These are phyloP conservation scores for Bursaphelenchus mucronatus DNA, from an alignment of 1,140 invertebrate genomes.

Conservation along the genomic window DNA sequence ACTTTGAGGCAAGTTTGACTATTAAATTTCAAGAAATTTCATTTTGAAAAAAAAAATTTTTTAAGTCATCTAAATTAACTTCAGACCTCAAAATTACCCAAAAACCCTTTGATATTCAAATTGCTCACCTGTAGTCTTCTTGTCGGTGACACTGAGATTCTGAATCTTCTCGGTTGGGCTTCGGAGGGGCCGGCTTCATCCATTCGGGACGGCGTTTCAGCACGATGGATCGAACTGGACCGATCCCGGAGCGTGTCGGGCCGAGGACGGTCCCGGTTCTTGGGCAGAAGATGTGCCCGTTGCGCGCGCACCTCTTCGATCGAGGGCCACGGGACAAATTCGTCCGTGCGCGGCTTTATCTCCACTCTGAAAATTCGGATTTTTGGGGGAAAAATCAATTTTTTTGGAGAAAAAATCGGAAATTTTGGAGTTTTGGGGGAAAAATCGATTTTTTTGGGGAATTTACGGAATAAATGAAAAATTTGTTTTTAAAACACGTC, in stretches of 20 bases:
- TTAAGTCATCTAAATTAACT: not conserved
- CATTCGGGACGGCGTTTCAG: not conserved
- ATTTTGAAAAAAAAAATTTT: not conserved
- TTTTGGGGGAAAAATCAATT: slow-evolving; percentile 12
- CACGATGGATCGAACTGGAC: not conserved
- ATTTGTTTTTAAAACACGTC: too few species aligned
- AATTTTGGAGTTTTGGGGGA: not conserved
- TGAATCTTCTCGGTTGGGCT: slow-evolving; percentile 36
- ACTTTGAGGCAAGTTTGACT: too few species aligned
- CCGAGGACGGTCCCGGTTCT: not conserved
- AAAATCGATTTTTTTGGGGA: not conserved
- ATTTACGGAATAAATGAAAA: not conserved
- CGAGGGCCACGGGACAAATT: slow-evolving; percentile 48
- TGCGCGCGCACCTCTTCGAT: slow-evolving; percentile 45
- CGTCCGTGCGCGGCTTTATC: slow-evolving; percentile 23
- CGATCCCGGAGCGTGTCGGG: not conserved
- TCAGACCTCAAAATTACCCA: slow-evolving; percentile 3
- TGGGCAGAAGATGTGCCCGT: slow-evolving; percentile 28
- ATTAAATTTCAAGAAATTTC: too few species aligned
- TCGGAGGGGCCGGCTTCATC: slow-evolving; percentile 3
- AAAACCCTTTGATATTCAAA: not conserved
- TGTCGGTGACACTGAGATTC: slow-evolving; percentile 45
- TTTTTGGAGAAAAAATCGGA: not conserved
- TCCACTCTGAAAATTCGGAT: slow-evolving; percentile 20
- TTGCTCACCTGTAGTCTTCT: slow-evolving; percentile 21